A percentile compares a stretch with the other conserved stretches of the same genome.
Evolutionary conservation across 1,140 invertebrate species (phyloP).

Genomic region (Planococcus citri): DNA sequence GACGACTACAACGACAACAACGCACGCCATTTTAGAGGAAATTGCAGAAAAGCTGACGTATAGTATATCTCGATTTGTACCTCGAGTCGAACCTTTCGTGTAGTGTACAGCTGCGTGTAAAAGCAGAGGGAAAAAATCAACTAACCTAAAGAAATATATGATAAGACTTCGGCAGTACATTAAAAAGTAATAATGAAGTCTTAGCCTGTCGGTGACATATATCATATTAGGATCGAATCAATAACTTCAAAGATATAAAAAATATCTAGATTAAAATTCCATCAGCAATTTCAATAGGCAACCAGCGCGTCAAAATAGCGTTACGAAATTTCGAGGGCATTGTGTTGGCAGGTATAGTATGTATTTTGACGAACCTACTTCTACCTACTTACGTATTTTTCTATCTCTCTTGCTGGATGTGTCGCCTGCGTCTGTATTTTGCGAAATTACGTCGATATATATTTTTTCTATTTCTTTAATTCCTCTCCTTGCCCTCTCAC

Average conservation of each 20-base stretch:
- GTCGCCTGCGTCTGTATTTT: background rate
- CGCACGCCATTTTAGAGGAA: background rate
- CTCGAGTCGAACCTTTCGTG: too few species aligned
- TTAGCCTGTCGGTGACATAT: slow-evolving; percentile 2
- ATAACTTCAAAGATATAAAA: slow-evolving; percentile 4
- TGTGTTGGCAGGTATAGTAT: background rate
- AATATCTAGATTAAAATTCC: slow-evolving; percentile 8
- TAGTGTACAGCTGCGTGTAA: background rate
- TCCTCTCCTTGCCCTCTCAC: too few species aligned
- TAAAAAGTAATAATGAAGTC: slow-evolving; percentile 8
- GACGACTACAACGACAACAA: too few species aligned
- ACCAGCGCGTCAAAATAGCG: background rate
- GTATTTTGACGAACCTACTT: background rate
- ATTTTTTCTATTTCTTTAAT: too few species aligned
- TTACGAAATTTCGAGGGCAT: background rate
- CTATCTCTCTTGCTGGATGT: too few species aligned
- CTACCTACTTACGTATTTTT: too few species aligned
- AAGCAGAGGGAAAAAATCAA: background rate
- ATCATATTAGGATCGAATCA: background rate
- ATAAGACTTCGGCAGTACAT: background rate
- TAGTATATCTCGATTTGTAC: too few species aligned
- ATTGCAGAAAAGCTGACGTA: background rate
- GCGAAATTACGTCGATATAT: background rate
- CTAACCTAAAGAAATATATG: background rate
- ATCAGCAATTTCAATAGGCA: slow-evolving; percentile 1